phyloP scores from a whole-genome alignment of 2,113 vertebrate genomes.

The Melanocharis versteri region DNA sequence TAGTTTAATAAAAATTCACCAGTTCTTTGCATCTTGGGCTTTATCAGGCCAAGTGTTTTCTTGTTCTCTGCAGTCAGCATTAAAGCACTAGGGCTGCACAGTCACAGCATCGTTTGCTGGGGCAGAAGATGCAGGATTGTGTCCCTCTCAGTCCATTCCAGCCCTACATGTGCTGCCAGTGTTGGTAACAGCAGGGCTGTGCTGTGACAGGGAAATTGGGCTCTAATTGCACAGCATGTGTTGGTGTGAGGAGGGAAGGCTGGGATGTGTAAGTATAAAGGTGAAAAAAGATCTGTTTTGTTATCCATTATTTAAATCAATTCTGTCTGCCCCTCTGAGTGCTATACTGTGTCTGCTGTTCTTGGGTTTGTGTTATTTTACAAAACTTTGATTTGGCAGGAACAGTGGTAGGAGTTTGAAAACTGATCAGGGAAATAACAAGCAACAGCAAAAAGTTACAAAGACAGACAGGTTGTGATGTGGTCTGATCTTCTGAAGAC shows the following conservation, averaged over 20 bases:
- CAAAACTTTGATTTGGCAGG: background rate
- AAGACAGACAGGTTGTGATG: background rate
- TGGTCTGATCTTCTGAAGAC: background rate
- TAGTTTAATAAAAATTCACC: background rate
- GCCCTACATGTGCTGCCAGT: background rate
- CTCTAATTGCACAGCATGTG: background rate
- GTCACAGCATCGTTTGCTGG: background rate
- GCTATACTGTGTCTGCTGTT: background rate
- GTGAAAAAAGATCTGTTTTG: background rate
- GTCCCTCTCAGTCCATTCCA: background rate
- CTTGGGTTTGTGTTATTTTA: background rate
- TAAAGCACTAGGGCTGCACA: background rate
- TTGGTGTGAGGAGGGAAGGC: background rate
- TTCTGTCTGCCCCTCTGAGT: background rate
- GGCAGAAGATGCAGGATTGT: background rate
- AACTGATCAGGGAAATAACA: background rate
- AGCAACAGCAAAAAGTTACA: background rate
- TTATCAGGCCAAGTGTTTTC: background rate
- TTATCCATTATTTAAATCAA: background rate
- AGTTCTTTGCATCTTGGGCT: background rate
- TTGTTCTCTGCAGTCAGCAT: background rate
- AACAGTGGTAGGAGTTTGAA: background rate
- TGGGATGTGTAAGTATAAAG: background rate
- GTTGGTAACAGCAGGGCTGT: background rate
- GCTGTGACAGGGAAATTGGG: background rate